Percentiles rank a stretch among this genome's conserved stretches.
phyloP scores from a whole-genome alignment of 2,888 invertebrate genomes.

The Pachymerium ferrugineum region DNA sequence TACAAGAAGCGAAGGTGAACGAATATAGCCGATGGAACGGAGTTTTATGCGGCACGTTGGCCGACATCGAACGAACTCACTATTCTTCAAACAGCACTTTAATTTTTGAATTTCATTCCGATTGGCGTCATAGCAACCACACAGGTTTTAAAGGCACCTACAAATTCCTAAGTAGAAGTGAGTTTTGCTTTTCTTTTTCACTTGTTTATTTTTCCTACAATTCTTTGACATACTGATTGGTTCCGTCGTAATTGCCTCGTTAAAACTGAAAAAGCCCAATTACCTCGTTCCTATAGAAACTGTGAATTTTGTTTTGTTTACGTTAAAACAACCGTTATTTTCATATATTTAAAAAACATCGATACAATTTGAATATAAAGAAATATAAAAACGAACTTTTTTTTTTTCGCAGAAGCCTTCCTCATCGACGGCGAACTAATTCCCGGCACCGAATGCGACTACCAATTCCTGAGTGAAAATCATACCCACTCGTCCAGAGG shows the following conservation, averaged over 20 bases:
- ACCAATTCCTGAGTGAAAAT: constrained; percentile 71
- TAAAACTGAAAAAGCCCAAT: not conserved
- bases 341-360: no score
- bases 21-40: constrained; percentile 70
- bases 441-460: constrained; percentile 74
- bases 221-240: not conserved
- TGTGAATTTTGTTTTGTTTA: not conserved
- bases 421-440: constrained; percentile 72
- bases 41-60: constrained; percentile 61
- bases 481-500: constrained; percentile 65
- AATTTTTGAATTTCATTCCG: constrained; percentile 67
- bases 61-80: constrained; percentile 61
- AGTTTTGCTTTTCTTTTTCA: constrained; percentile 44
- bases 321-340: no score
- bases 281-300: not conserved
- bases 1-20: constrained; percentile 62
- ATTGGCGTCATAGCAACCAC: constrained; percentile 50
- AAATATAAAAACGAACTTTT: no score
- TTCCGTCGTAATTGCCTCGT: not conserved
- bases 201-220: constrained; percentile 68
- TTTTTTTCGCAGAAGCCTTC: constrained; percentile 63
- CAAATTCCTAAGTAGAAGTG: constrained; percentile 47
- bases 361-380: no score
- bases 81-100: constrained; percentile 70
- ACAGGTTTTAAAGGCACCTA: constrained; percentile 71